Conservation (phyloP, 2,113 vertebrate species). For the Podarcis muralis region DNA sequence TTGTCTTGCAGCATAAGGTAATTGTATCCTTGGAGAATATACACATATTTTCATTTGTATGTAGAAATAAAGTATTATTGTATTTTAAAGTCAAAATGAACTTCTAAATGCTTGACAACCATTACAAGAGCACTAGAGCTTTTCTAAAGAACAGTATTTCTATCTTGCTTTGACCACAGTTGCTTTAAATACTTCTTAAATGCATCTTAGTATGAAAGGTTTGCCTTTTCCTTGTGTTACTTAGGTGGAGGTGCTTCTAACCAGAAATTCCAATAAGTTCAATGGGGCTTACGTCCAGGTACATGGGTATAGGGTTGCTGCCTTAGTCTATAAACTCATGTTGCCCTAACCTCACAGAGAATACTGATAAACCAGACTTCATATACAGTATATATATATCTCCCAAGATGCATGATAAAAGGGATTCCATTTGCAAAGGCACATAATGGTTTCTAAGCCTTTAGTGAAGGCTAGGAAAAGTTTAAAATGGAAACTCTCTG, state of each 20-base stretch:
- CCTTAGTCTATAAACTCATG: background rate
- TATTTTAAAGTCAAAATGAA: background rate
- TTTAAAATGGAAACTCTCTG: slow-evolving; percentile 5
- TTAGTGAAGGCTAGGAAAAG: background rate
- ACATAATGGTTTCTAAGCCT: background rate
- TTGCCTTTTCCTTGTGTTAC: background rate
- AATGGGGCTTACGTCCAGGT: background rate
- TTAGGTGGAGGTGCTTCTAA: background rate
- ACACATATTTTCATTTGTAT: no score
- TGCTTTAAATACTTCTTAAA: background rate
- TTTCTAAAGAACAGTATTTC: background rate
- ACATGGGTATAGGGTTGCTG: background rate
- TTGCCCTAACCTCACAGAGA: background rate
- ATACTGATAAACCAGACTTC: background rate
- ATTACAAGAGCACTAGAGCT: background rate
- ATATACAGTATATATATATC: background rate
- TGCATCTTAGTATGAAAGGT: no score
- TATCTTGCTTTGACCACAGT: background rate
- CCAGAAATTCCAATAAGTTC: background rate
- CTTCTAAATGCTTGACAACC: background rate
- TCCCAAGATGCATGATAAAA: background rate
- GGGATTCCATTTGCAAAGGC: background rate
- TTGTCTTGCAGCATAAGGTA: background rate
- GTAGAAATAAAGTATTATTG: background rate
- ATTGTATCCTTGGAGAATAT: no score